Conservation (phyloP, 2,113 vertebrate species). For the Thryonomys swinderianus region DNA sequence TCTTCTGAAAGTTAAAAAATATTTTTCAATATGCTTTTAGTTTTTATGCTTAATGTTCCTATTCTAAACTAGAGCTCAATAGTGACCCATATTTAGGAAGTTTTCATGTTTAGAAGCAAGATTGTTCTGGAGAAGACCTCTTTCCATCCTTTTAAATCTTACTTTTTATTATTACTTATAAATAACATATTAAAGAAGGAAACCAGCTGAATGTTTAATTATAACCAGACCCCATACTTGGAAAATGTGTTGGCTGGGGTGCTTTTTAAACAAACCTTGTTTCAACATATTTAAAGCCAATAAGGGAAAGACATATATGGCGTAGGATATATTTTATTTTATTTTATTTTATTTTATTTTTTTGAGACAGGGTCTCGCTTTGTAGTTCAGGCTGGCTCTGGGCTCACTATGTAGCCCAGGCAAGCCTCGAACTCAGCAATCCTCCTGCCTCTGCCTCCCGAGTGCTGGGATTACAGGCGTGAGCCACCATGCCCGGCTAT, state of each 20-base stretch:
- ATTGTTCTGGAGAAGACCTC: neutral
- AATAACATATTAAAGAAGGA: neutral
- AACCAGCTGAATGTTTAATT: neutral
- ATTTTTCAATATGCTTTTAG: neutral
- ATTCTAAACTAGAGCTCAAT: neutral
- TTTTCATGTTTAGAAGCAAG: neutral
- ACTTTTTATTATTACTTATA: neutral
- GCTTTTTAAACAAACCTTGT: neutral
- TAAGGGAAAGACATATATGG: neutral
- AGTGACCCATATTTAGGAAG: neutral
- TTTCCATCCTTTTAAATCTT: neutral
- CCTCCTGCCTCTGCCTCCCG: too few relatives aligned
- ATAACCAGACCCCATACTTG: rapidly evolving
- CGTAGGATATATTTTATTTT: too few relatives aligned
- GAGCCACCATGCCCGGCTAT: too few relatives aligned
- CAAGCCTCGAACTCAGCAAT: too few relatives aligned
- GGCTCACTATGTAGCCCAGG: too few relatives aligned
- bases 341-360: too few relatives aligned
- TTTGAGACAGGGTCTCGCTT: too few relatives aligned
- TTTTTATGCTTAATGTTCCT: neutral
- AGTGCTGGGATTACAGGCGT: too few relatives aligned
- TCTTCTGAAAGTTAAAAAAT: conserved; percentile 20
- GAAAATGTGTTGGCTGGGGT: neutral
- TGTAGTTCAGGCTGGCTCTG: too few relatives aligned
- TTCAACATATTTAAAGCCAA: neutral